Base-by-base conservation (phyloP, 2,888 invertebrate species). In the Drosophila hamatofila region DNA sequence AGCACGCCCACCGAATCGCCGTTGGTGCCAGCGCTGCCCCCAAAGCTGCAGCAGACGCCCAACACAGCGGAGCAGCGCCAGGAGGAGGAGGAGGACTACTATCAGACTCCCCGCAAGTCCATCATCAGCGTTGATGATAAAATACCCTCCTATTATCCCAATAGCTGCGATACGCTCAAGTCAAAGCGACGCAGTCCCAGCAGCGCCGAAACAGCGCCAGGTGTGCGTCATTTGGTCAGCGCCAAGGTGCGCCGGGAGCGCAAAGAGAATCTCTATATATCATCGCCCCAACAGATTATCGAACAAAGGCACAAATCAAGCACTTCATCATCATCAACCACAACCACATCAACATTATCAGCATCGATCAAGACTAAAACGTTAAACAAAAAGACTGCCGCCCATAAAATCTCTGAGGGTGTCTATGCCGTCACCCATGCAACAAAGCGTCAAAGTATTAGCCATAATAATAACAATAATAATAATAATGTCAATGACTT, bases 131-230 rank as follows among this genome's bases (percentile, higher is more conserved):
- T 93, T 33, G 93, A 93, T 66, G 93, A 93, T 4, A 93, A 93
- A 77, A 83, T 93, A 64, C 91, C 93, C 12, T 93, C 93, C 1
- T 93, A 93, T 64, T 93, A 92, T 83, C 93, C 93, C 16, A 93
- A 93, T 62, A 91, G 90, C 65, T 92, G 91, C 69, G 92, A 92
- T 73, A 91, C 91, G 1, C 58, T 81, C 5, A 92, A 91, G 78
- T 83, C 81, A 41, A 88, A 88, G 30, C 87, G 91, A 7, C 88
- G 83, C 30, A 89, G 91, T 56, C 86, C 80, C 21, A 81, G 80
- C 77, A 87, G 77, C 64, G 54, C 66, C 0, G 73, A 74, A 2
- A 42, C 72, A 25, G 60, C 73, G 2, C 69, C 83, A 12, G 86
- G 83, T 5, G 74, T 92, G 16, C 89, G 91, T 18, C 90, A 91